Percentiles rank a stretch among this genome's conserved stretches.
Conservation (phyloP, 2,888 invertebrate species). For the Diplolepis rosae region DNA sequence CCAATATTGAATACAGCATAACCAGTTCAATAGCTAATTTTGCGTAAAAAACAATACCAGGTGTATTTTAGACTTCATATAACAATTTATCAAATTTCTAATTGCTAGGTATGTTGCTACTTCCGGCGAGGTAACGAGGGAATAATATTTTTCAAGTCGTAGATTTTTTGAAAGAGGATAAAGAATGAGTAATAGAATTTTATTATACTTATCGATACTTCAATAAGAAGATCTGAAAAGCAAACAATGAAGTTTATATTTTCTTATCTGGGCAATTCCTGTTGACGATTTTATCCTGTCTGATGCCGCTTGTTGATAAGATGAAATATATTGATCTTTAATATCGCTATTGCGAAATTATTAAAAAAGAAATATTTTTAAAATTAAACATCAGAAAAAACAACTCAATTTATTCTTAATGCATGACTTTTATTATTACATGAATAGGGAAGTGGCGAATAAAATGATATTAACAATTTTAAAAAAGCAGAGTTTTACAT, state of each 20-base stretch:
- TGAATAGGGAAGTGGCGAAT: too few relatives aligned
- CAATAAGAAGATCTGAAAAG: neutral
- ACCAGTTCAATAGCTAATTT: constrained; percentile 8
- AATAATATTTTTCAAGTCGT: constrained; percentile 7
- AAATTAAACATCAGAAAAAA: neutral
- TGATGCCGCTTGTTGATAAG: constrained; percentile 9
- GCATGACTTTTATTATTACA: too few relatives aligned
- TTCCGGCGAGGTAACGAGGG: constrained; percentile 18
- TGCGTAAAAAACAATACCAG: constrained; percentile 17
- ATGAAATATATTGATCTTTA: neutral
- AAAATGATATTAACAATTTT: too few relatives aligned
- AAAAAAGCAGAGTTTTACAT: neutral
- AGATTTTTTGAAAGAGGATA: constrained; percentile 10
- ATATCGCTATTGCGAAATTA: neutral
- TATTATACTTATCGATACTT: constrained; percentile 21
- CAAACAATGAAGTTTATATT: constrained; percentile 8
- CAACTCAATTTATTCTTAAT: too few relatives aligned
- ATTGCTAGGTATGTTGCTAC: neutral
- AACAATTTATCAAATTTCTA: constrained; percentile 16
- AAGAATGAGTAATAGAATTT: constrained; percentile 31
- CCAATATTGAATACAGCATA: neutral
- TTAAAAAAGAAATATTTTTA: neutral
- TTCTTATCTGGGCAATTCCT: constrained; percentile 21
- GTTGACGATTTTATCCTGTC: neutral
- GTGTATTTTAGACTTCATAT: neutral